A percentile compares a stretch with the other conserved stretches of the same genome.
phyloP scores from a whole-genome alignment of 2,888 invertebrate genomes.

The Biston betularia region DNA sequence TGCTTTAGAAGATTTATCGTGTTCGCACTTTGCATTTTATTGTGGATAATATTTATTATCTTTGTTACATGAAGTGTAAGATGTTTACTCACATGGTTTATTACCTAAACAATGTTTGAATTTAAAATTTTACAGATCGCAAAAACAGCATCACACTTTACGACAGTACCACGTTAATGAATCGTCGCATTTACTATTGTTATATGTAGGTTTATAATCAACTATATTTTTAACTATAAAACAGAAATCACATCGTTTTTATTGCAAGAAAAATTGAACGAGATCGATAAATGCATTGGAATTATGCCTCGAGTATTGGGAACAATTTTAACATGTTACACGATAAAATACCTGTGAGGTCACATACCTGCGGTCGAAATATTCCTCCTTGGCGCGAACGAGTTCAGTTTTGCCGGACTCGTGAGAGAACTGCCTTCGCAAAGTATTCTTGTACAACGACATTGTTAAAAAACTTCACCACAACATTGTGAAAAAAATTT shows the following conservation, averaged over 20 bases:
- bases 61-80: background rate
- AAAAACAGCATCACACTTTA: constrained; percentile 1
- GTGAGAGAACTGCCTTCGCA: constrained; percentile 78
- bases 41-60: constrained; percentile 19
- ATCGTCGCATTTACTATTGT: too few species aligned
- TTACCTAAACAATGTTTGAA: constrained; percentile 7
- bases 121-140: background rate
- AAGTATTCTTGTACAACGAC: constrained; percentile 58
- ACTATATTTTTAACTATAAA: background rate
- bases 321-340: background rate
- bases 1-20: constrained; percentile 14
- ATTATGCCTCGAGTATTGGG: background rate
- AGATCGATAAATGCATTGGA: constrained; percentile 6
- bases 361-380: constrained; percentile 74
- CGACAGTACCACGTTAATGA: background rate
- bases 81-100: constrained; percentile 19
- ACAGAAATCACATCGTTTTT: constrained; percentile 7
- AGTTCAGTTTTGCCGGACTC: constrained; percentile 79
- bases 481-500: constrained; percentile 31
- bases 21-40: background rate
- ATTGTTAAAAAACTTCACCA: constrained; percentile 32
- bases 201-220: background rate
- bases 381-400: constrained; percentile 71
- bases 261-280: constrained; percentile 15
- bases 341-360: background rate